These are phyloP conservation scores for Protonemura montana DNA, from an alignment of 2,888 invertebrate species.

Conservation along the genomic window DNA sequence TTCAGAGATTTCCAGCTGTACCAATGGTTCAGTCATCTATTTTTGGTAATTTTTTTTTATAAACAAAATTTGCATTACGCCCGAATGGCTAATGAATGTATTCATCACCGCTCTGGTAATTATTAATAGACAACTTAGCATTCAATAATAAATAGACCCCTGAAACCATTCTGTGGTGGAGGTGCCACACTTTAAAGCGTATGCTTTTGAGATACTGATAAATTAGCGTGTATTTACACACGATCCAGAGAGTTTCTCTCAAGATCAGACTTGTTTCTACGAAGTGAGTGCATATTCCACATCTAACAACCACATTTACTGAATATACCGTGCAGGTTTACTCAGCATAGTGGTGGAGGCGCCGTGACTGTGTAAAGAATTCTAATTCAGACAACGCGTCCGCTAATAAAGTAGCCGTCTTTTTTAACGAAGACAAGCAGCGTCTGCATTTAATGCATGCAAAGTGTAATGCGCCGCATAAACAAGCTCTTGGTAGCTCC, in stretches of 20 bases:
- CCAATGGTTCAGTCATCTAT: no score
- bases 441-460: background rate
- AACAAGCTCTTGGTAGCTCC: background rate
- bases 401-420: background rate
- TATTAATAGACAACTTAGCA: no score
- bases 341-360: background rate
- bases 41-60: no score
- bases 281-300: background rate
- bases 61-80: no score
- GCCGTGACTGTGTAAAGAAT: background rate
- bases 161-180: background rate
- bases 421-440: conserved; percentile 1
- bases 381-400: background rate
- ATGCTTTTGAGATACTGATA: background rate
- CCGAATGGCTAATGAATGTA: no score
- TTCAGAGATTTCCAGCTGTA: no score
- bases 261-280: background rate
- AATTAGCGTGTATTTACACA: background rate
- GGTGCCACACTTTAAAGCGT: background rate
- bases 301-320: background rate
- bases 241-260: background rate
- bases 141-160: no score
- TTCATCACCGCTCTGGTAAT: no score
- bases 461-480: background rate
- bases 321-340: background rate